Percentiles rank a stretch among this genome's conserved stretches.
phyloP scores from a whole-genome alignment of 2,888 invertebrate genomes.

The Dichetophora obliterata region DNA sequence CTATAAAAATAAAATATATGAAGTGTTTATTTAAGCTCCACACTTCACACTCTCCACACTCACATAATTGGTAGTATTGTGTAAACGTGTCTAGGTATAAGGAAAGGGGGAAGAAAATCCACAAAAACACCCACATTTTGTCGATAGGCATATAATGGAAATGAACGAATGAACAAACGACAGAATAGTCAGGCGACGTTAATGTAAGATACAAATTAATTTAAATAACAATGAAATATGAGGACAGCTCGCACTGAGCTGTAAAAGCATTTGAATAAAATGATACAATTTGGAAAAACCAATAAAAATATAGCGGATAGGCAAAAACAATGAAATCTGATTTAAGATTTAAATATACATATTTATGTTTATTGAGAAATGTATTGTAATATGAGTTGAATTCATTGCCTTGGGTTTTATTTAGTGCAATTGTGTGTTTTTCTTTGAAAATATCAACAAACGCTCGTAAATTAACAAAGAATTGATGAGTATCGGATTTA shows the following conservation, averaged over 20 bases:
- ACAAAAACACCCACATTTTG: slow-evolving; percentile 10
- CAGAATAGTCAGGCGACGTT: background rate
- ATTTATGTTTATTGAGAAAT: too few species aligned
- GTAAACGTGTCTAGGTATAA: background rate
- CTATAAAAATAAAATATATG: slow-evolving; percentile 19
- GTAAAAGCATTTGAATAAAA: background rate
- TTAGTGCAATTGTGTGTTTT: too few species aligned
- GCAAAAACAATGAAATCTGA: too few species aligned
- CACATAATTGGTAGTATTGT: background rate
- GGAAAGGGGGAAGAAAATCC: background rate
- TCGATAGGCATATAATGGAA: background rate
- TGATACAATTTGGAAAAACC: background rate
- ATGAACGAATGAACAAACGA: background rate
- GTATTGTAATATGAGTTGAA: too few species aligned
- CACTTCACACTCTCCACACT: background rate
- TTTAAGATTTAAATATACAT: too few species aligned
- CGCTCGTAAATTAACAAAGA: too few species aligned
- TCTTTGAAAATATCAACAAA: too few species aligned
- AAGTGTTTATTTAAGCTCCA: slow-evolving; percentile 11
- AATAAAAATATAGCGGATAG: background rate
- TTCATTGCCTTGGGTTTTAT: too few species aligned
- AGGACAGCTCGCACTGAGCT: background rate
- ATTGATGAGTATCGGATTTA: too few species aligned
- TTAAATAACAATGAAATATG: slow-evolving; percentile 22
- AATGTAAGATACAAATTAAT: slow-evolving; percentile 18